Base-by-base conservation (phyloP, 23 tunicate genomes). In the Botrylloides violaceus region DNA sequence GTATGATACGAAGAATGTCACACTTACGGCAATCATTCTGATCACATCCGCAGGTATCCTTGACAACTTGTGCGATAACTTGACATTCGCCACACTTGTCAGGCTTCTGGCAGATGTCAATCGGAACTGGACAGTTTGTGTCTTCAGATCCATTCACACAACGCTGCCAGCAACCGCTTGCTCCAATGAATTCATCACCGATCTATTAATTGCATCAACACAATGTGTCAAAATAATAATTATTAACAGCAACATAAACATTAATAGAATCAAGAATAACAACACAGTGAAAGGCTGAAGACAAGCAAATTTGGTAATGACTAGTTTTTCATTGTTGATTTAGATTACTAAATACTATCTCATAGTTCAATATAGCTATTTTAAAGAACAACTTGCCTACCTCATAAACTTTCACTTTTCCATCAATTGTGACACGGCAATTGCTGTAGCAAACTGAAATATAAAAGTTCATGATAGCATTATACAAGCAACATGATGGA, bases 21-120 rank as follows among this genome's bases (percentile, higher is more conserved):
- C n/a, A 66, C 72, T 80, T 60, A 80, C 84, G 24, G 43, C 84
- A 80, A 33, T 61, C 58, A 47, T 71, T 70, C 37, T 80, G 36
- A 26, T 76, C 49, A 59, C 84, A 80, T 12, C 77, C 78, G 48
- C 78, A 71, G 20, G 49, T 50, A 49, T 71, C 78, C 29, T 71
- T 75, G 23, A 61, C 71, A 2, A 18, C n/a, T 2, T 75, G 61
- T 7, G 29, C 77, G 22, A 71, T 47, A 3, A 9, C 32, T 20
- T 71, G 71, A 61, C 84, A 80, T 15, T 63, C 58, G 27, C 70
- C 73, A 64, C 84, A 80, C 9, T 60, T 60, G 22, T 34, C 62
- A 3, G 84, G 84, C 61, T 71, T 63, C 38, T 61, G 78, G 70
- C 84, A 80, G 21, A 63, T 61, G 65, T 80, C 34, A 30, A 38